A percentile compares a stretch with the other conserved stretches of the same genome.
These are phyloP conservation scores for Wiebesia pumilae DNA, from an alignment of 1,140 invertebrate species.

Conservation along the genomic window DNA sequence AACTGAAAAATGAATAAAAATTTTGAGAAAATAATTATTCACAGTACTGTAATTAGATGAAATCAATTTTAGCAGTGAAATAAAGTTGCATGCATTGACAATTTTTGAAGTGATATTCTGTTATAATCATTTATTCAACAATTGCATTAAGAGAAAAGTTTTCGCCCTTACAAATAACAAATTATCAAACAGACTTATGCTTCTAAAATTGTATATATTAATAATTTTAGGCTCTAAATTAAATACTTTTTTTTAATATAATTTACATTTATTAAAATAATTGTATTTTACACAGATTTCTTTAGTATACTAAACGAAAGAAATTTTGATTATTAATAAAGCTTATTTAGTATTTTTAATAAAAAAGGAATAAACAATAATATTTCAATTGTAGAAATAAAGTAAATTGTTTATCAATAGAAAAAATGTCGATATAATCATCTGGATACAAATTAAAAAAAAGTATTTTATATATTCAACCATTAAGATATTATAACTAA, in stretches of 20 bases:
- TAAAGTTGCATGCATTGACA: neutral
- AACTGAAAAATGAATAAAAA: neutral
- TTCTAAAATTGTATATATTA: neutral
- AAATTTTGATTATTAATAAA: neutral
- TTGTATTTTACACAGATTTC: neutral
- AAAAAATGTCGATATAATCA: neutral
- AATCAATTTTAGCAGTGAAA: neutral
- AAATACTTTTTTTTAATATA: neutral
- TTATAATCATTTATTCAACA: neutral
- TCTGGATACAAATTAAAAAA: neutral
- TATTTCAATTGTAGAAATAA: neutral
- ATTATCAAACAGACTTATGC: neutral
- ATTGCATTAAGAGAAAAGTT: neutral
- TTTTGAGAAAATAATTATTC: neutral
- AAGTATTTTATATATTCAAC: neutral
- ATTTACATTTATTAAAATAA: constrained; percentile 7
- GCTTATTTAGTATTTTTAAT: neutral
- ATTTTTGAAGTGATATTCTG: neutral
- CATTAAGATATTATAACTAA: neutral
- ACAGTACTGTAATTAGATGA: too few species aligned
- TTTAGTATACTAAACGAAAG: neutral
- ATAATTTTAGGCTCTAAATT: neutral
- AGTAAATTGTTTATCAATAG: neutral
- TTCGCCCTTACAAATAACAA: neutral
- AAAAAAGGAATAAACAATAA: neutral